Evolutionary conservation across 2,888 invertebrate species (phyloP), one percentile per base, ranked within the genome.

Genomic region (Thyatira batis): DNA sequence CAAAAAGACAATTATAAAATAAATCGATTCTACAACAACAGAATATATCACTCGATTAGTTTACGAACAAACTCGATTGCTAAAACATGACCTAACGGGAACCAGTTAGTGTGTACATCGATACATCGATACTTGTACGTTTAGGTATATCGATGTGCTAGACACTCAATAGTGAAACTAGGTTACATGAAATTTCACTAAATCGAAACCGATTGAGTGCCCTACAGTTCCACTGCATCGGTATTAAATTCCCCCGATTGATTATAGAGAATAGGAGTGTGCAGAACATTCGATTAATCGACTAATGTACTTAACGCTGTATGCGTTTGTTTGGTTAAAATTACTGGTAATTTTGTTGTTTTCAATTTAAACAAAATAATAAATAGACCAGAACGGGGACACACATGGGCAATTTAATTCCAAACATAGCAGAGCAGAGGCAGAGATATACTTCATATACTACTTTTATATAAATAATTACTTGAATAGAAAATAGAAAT

Each of bases 221-320:
- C 17, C 39, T 39, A n/a, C 39, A 39, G 39, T 39, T 17, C 39
- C 39, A 23, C 23, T 23, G 39, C 17, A 39, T 1, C 6, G 17
- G 17, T 33, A 33, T 33, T 33, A 39, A 39, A 39, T 43, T 20
- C 20, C 20, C 20, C 21, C 45, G 46, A 50, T 50, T 50, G 11
- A 45, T 25, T 8, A 30, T 39, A 17, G 8, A 39, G 17, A 39
- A 39, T 39, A 2, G 8, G 17, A 2, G 17, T 39, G 39, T 8
- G 10, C 33, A 30, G 49, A 51, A 49, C 54, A 54, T 39, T 17
- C 39, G 8, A 39, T 39, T 17, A 17, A 39, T 39, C 11, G 13
- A 39, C 39, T 17, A 39, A 39, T 39, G 33, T 33, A 33, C 17
- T 39, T 17, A 11, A 17, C 13, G 4, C 13, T 39, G 39, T 13